A percentile compares a stretch with the other conserved stretches of the same genome.
Evolutionary conservation across 2,113 vertebrate genomes (phyloP).

Genomic region (Falcunculus frontatus): DNA sequence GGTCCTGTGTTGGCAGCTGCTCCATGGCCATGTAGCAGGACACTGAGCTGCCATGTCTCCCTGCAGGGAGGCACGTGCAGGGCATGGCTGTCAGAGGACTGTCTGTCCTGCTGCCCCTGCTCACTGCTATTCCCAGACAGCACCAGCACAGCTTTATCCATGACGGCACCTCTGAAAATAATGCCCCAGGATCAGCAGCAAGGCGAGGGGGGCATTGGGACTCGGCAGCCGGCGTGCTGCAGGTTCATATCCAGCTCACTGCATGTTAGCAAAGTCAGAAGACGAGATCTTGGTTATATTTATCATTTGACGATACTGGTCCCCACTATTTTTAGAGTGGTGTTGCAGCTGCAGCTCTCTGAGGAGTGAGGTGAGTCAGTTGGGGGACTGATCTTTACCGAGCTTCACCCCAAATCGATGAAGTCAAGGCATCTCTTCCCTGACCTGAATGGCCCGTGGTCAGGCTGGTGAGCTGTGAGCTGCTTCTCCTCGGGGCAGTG

Average conservation of each 20-base stretch:
- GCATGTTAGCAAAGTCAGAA: background rate
- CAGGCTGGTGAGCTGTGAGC: background rate
- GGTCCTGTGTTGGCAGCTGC: background rate
- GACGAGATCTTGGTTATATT: background rate
- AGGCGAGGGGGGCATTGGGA: rapidly evolving
- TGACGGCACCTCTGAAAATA: background rate
- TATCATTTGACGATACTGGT: background rate
- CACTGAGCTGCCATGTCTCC: background rate
- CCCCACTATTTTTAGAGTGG: background rate
- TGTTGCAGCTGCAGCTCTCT: background rate
- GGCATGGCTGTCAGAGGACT: rapidly evolving
- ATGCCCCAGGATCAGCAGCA: background rate
- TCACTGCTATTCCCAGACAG: background rate
- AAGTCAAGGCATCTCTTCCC: background rate
- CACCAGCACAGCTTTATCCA: background rate
- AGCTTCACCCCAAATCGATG: background rate
- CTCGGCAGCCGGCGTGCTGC: rapidly evolving
- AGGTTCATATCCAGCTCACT: background rate
- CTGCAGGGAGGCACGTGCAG: background rate
- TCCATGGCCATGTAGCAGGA: rapidly evolving
- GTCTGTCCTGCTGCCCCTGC: rapidly evolving
- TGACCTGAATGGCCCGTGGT: rapidly evolving
- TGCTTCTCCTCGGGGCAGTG: rapidly evolving
- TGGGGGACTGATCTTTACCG: background rate
- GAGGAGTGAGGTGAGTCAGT: background rate